phyloP scores from a whole-genome alignment of 2,888 invertebrate genomes.

The Drosophila parthenogenetica region DNA sequence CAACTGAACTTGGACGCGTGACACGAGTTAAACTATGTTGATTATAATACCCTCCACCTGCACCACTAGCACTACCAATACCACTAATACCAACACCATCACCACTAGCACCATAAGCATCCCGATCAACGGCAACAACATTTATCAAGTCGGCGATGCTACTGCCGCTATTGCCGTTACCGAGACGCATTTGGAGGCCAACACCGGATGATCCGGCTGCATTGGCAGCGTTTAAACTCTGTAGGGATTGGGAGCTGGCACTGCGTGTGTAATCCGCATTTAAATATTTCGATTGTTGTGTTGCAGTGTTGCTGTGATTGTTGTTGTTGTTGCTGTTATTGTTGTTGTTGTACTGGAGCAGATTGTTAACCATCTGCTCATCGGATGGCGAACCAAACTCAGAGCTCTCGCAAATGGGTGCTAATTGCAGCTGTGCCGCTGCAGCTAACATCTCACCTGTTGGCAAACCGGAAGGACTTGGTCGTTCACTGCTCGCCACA shows the following conservation, averaged over 20 bases:
- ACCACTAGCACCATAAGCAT: conserved; percentile 44
- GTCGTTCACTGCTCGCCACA: conserved; percentile 90
- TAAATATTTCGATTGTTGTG: conserved; percentile 68
- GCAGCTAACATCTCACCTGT: conserved; percentile 86
- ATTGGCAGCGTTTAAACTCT: conserved; percentile 62
- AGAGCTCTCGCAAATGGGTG: conserved; percentile 85
- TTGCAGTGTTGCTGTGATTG: conserved; percentile 48
- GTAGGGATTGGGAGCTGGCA: conserved; percentile 82
- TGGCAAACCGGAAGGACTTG: conserved; percentile 87
- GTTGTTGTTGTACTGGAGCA: conserved; percentile 68
- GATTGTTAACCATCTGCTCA: conserved; percentile 80
- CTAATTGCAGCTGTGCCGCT: conserved; percentile 85
- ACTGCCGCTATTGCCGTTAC: conserved; percentile 67
- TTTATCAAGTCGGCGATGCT: conserved; percentile 58
- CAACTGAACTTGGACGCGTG: conserved; percentile 59
- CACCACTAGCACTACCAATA: conserved; percentile 41
- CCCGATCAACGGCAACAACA: conserved; percentile 38
- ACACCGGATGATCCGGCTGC: conserved; percentile 37
- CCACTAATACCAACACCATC: conserved; percentile 46
- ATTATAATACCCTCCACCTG: conserved; percentile 43
- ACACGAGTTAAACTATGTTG: conserved; percentile 19
- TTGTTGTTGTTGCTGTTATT: conserved; percentile 68
- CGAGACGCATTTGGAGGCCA: conserved; percentile 55
- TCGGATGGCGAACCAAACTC: conserved; percentile 85
- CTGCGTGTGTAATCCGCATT: conserved; percentile 80